A percentile compares a stretch with the other conserved stretches of the same genome.
Evolutionary conservation across 2,888 invertebrate genomes (phyloP).

Genomic region (Adela reaumurella): DNA sequence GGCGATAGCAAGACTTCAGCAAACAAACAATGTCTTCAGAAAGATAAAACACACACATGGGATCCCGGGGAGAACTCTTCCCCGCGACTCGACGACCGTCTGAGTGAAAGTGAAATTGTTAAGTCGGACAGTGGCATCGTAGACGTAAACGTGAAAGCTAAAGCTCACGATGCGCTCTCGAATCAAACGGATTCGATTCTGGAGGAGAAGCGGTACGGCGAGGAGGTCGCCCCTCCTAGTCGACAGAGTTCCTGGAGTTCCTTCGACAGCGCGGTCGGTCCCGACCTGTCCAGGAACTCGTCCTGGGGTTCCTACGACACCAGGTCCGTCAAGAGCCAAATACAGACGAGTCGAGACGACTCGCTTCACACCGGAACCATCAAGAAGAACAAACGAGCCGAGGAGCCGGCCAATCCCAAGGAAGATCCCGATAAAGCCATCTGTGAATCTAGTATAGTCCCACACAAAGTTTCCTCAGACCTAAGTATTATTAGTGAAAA

Average conservation of each 20-base stretch:
- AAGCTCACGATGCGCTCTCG: slow-evolving; percentile 64
- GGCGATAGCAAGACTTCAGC: slow-evolving; percentile 1
- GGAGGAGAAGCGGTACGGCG: slow-evolving; percentile 56
- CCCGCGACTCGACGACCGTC: slow-evolving; percentile 23
- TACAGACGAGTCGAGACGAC: slow-evolving; percentile 23
- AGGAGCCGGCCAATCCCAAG: slow-evolving; percentile 23
- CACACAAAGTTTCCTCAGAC: slow-evolving; percentile 23
- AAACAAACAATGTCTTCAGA: slow-evolving; percentile 17
- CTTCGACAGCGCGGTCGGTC: slow-evolving; percentile 72
- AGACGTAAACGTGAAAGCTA: slow-evolving; percentile 36
- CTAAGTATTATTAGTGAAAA: slow-evolving; percentile 40
- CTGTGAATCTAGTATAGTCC: slow-evolving; percentile 12
- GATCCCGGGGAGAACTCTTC: slow-evolving; percentile 58
- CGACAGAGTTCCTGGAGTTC: slow-evolving; percentile 77
- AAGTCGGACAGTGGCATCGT: slow-evolving; percentile 51
- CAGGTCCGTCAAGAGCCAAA: slow-evolving; percentile 25
- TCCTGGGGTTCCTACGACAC: slow-evolving; percentile 80
- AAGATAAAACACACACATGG: slow-evolving; percentile 61
- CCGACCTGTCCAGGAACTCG: slow-evolving; percentile 72
- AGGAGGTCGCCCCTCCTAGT: slow-evolving; percentile 33
- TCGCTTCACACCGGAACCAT: slow-evolving; percentile 14
- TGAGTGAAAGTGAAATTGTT: slow-evolving; percentile 41
- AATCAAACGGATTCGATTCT: slow-evolving; percentile 67
- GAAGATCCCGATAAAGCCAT: slow-evolving; percentile 29
- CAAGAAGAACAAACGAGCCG: slow-evolving; percentile 6